Conservation (phyloP, 1,140 invertebrate species). For the Globodera rostochiensis region DNA sequence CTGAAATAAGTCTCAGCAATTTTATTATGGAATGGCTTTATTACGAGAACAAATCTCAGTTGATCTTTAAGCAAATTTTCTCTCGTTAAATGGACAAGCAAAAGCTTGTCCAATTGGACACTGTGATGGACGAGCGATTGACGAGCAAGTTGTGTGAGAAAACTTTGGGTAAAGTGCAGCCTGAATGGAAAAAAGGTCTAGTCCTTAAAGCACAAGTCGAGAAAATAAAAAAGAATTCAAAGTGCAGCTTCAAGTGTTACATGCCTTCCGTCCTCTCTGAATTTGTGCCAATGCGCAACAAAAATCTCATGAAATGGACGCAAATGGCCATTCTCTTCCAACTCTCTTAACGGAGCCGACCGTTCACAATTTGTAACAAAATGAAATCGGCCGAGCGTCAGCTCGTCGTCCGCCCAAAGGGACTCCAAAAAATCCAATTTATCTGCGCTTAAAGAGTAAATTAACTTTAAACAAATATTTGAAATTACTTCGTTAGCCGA, state of each 20-base stretch:
- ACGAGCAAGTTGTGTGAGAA: background rate
- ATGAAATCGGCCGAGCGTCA: background rate
- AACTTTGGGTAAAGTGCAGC: background rate
- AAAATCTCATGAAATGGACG: background rate
- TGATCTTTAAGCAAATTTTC: background rate
- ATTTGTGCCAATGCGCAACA: background rate
- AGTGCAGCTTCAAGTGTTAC: too few relatives aligned
- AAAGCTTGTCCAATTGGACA: background rate
- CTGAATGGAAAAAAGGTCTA: background rate
- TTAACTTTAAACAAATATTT: background rate
- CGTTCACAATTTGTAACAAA: background rate
- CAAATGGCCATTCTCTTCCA: background rate
- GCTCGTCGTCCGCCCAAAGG: background rate
- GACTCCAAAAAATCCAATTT: background rate
- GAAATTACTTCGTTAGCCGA: background rate
- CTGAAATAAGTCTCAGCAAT: background rate
- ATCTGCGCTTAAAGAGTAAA: background rate
- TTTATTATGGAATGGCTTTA: background rate
- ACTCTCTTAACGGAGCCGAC: background rate
- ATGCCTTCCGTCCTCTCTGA: background rate
- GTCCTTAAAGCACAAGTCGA: too few relatives aligned
- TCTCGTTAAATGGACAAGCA: background rate
- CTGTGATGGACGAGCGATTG: background rate
- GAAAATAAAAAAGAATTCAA: too few relatives aligned
- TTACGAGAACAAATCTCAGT: background rate